Evolutionary conservation across 2,797 vertebrate genomes (phyloP).

Genomic region (Clarias fuscus): DNA sequence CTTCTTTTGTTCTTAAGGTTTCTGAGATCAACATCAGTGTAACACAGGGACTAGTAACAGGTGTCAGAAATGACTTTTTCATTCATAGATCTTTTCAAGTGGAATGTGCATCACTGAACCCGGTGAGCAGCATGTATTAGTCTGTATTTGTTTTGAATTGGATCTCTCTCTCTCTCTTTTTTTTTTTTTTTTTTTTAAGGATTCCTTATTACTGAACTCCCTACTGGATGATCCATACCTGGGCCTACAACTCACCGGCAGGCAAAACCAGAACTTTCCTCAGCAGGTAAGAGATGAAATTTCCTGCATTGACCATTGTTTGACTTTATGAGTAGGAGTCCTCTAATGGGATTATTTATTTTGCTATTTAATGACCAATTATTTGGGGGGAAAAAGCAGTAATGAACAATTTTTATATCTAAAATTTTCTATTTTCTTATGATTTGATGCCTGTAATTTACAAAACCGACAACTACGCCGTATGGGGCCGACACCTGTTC

Average conservation of each 20-base stretch:
- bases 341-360: background rate
- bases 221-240: slow-evolving; percentile 77
- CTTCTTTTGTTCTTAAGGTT: slow-evolving; percentile 16
- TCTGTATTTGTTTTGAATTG: background rate
- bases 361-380: background rate
- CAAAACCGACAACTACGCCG: background rate
- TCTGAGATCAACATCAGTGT: background rate
- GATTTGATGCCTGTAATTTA: background rate
- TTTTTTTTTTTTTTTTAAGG: slow-evolving; percentile 59
- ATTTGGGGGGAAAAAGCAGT: background rate
- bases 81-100: slow-evolving; percentile 9
- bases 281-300: slow-evolving; percentile 58
- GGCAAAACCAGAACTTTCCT: slow-evolving; percentile 68
- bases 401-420: background rate
- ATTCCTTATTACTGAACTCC: slow-evolving; percentile 72
- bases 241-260: slow-evolving; percentile 70
- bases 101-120: background rate
- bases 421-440: background rate
- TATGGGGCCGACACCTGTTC: background rate
- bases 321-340: background rate
- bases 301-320: background rate
- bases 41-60: background rate
- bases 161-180: background rate
- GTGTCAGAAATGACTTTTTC: slow-evolving; percentile 5
- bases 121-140: background rate